These are phyloP conservation scores for Strix aluco DNA, from an alignment of 2,113 vertebrate species.

Conservation along the genomic window DNA sequence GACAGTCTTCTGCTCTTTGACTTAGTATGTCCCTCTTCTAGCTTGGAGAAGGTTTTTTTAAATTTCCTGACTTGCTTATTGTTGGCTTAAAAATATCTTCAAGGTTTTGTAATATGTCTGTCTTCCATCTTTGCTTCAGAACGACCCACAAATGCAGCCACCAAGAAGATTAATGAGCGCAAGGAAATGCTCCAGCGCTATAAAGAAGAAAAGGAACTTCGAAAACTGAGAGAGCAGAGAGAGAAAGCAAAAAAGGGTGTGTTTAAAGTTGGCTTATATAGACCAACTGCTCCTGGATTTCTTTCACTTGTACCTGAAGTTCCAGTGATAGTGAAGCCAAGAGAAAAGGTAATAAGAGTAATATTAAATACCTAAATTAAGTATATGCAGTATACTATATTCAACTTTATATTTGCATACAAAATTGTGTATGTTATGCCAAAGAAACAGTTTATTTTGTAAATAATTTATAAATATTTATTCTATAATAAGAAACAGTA, in stretches of 20 bases:
- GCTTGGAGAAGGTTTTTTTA: background rate
- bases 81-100: background rate
- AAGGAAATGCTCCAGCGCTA: conserved; percentile 86
- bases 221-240: conserved; percentile 85
- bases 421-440: background rate
- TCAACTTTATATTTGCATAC: background rate
- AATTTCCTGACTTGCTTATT: background rate
- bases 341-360: conserved; percentile 70
- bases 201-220: conserved; percentile 87
- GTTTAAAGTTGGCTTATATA: conserved; percentile 88
- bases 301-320: conserved; percentile 29
- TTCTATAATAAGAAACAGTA: background rate
- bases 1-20: background rate
- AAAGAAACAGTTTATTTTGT: background rate
- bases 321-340: conserved; percentile 55
- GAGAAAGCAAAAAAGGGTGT: conserved; percentile 81
- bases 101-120: background rate
- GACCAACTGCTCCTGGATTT: conserved; percentile 63
- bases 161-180: conserved; percentile 73
- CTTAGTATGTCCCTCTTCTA: rapidly evolving
- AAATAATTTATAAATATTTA: background rate
- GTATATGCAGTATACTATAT: rapidly evolving
- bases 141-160: background rate
- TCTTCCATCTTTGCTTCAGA: background rate
- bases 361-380: background rate